These are phyloP conservation scores for Trachelus troglodyta DNA, from an alignment of 2,888 invertebrate genomes.

Conservation along the genomic window DNA sequence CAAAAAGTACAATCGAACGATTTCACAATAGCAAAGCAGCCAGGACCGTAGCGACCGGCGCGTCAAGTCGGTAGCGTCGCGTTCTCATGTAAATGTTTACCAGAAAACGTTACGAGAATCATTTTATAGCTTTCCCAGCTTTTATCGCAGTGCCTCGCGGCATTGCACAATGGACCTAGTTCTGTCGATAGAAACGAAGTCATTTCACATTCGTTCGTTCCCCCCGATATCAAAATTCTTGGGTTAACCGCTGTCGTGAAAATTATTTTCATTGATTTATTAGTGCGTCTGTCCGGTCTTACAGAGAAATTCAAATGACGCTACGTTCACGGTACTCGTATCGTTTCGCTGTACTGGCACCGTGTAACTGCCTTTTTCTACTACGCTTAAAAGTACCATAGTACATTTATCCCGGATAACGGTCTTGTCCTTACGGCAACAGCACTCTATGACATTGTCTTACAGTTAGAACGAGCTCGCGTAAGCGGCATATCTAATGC, in stretches of 20 bases:
- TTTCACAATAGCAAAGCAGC: neutral
- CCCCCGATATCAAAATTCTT: neutral
- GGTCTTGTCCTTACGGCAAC: neutral
- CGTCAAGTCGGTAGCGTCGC: neutral
- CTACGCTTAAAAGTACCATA: neutral
- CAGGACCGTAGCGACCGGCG: neutral
- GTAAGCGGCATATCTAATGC: neutral
- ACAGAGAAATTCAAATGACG: neutral
- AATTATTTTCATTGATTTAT: neutral
- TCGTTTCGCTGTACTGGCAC: neutral
- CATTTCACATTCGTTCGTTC: neutral
- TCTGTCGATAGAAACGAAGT: neutral
- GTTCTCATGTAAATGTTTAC: slow-evolving; percentile 1
- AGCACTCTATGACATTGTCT: slow-evolving; percentile 2
- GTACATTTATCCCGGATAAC: slow-evolving; percentile 4
- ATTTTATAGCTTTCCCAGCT: neutral
- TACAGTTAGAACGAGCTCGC: neutral
- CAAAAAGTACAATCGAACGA: neutral
- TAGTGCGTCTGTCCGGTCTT: no score
- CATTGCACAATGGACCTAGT: slow-evolving; percentile 7
- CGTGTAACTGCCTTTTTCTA: neutral
- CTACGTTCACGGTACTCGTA: neutral
- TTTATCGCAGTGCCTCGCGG: neutral
- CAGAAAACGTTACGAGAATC: slow-evolving; percentile 1
- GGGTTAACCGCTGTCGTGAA: neutral